Evolutionary conservation across 2,888 invertebrate genomes (phyloP).

Genomic region (Thymelicus lineola): DNA sequence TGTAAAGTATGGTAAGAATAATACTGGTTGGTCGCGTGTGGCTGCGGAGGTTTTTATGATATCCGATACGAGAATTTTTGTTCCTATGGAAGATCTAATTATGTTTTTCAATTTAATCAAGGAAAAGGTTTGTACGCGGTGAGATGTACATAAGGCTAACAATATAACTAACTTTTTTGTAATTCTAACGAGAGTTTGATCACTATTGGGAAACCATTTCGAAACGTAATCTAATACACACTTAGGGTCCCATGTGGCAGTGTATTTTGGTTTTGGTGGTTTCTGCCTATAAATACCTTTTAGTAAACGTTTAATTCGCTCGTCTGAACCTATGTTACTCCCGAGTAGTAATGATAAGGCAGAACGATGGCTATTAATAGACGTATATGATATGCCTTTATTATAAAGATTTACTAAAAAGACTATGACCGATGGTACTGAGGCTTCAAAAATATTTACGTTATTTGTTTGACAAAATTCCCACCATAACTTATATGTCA

Average conservation of each 20-base stretch:
- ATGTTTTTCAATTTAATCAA: slow-evolving; percentile 44
- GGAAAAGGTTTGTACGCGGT: no score
- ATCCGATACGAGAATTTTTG: slow-evolving; percentile 39
- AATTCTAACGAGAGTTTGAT: slow-evolving; percentile 40
- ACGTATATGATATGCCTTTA: slow-evolving; percentile 43
- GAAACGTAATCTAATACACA: slow-evolving; percentile 43
- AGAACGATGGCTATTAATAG: slow-evolving; percentile 48
- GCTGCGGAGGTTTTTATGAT: slow-evolving; percentile 41
- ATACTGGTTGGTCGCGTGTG: slow-evolving; percentile 34
- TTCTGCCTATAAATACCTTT: slow-evolving; percentile 47
- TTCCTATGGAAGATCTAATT: neutral
- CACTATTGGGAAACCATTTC: slow-evolving; percentile 44
- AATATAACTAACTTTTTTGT: slow-evolving; percentile 46
- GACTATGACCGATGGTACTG: slow-evolving; percentile 18
- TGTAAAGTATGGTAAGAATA: slow-evolving; percentile 39
- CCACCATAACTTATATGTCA: slow-evolving; percentile 41
- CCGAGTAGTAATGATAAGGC: slow-evolving; percentile 47
- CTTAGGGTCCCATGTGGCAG: slow-evolving; percentile 47
- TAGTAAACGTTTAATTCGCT: slow-evolving; percentile 43
- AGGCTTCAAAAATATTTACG: no score
- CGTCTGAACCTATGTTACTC: slow-evolving; percentile 44
- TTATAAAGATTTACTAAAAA: slow-evolving; percentile 45
- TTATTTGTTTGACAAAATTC: slow-evolving; percentile 29
- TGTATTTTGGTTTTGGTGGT: slow-evolving; percentile 48
- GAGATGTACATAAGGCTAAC: no score